Percentiles rank a stretch among this genome's conserved stretches.
Evolutionary conservation across 2,113 vertebrate genomes (phyloP).

Genomic region (Sarotherodon lohbergeri): DNA sequence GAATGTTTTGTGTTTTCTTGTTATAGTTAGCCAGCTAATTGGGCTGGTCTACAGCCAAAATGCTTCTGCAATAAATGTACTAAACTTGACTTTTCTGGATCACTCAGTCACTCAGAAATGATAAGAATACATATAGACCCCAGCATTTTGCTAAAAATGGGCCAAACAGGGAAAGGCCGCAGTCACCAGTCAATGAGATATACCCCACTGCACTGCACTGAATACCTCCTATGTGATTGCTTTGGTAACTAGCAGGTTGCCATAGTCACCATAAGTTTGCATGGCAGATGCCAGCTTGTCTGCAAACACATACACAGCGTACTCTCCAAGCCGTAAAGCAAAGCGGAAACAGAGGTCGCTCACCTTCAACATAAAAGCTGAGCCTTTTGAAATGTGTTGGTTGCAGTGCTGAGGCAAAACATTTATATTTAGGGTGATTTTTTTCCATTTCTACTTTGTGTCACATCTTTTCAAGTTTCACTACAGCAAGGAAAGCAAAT

Average conservation of each 20-base stretch:
- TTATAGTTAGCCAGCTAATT: accelerated
- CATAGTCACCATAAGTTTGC: neutral
- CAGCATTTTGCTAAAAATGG: accelerated
- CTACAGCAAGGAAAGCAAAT: neutral
- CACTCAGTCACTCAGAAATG: neutral
- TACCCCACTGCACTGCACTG: neutral
- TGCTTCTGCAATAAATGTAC: neutral
- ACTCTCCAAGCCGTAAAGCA: neutral
- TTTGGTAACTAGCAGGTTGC: neutral
- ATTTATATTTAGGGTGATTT: neutral
- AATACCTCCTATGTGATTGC: too few relatives aligned
- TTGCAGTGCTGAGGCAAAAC: neutral
- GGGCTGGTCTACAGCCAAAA: neutral
- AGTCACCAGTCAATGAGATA: neutral
- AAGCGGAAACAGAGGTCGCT: accelerated
- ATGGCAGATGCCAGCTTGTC: neutral
- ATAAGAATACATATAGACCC: neutral
- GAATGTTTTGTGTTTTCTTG: neutral
- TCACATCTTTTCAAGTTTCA: neutral
- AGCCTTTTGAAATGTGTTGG: neutral
- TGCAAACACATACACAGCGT: neutral
- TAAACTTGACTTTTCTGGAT: neutral
- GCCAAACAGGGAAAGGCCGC: accelerated
- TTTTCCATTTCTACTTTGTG: neutral
- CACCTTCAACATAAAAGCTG: neutral